Percentiles rank a stretch among this genome's conserved stretches.
Conservation (phyloP, 2,797 vertebrate species). For the Hippopotamyrus pictus region DNA sequence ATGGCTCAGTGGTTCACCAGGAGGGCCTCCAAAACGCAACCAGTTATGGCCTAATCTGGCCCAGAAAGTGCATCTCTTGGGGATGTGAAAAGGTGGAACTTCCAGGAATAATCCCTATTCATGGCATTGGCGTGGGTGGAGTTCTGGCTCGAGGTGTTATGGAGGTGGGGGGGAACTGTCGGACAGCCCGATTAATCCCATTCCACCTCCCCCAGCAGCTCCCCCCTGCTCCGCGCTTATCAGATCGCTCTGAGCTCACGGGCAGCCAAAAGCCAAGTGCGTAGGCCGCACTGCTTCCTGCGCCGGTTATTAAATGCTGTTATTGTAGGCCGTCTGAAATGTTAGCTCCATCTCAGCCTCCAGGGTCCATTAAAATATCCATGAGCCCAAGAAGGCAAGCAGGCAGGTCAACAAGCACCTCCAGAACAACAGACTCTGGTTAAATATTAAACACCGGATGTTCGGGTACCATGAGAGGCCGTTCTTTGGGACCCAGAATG, state of each 20-base stretch:
- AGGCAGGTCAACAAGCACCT: conserved; percentile 26
- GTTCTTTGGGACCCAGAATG: not conserved
- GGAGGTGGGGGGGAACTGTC: not conserved
- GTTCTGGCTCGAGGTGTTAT: not conserved
- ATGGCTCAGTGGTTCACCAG: not conserved
- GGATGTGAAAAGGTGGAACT: not conserved
- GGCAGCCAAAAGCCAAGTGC: not conserved
- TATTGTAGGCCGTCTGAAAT: not conserved
- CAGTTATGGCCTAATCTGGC: not conserved
- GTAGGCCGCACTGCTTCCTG: not conserved
- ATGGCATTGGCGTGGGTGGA: not conserved
- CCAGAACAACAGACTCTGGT: not conserved
- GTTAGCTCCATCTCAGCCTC: not conserved
- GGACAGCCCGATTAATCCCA: not conserved
- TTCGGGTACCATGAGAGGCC: not conserved
- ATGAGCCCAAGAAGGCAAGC: not conserved
- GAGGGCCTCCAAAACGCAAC: not conserved
- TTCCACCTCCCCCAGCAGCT: not conserved
- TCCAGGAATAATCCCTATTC: not conserved
- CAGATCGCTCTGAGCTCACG: not conserved
- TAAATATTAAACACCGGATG: not conserved
- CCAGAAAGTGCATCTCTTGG: not conserved
- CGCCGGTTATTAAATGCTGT: conserved; percentile 1
- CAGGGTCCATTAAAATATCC: not conserved
- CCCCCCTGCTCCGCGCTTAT: not conserved